These are phyloP conservation scores for Mormyrops attenuatus DNA, from an alignment of 2,797 vertebrate genomes.

Conservation along the genomic window DNA sequence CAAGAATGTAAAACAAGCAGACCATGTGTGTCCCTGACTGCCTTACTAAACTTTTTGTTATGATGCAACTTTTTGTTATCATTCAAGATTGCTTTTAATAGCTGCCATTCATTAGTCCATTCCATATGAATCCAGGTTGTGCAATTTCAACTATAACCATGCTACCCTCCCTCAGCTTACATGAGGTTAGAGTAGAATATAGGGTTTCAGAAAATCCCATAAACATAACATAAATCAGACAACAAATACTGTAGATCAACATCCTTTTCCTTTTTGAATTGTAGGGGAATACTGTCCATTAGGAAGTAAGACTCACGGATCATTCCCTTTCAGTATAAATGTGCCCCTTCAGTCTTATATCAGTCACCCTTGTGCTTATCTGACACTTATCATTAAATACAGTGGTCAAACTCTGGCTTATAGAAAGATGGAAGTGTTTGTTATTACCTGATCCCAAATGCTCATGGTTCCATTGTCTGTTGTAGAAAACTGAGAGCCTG, in stretches of 20 bases:
- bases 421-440: neutral
- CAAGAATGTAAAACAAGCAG: neutral
- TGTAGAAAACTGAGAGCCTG: conserved; percentile 13
- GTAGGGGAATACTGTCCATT: neutral
- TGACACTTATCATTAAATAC: neutral
- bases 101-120: neutral
- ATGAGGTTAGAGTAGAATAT: neutral
- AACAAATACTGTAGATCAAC: neutral
- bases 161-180: neutral
- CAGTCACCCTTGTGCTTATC: neutral
- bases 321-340: neutral
- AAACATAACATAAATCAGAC: neutral
- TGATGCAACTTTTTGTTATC: neutral
- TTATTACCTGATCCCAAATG: neutral
- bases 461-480: neutral
- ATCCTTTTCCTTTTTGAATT: neutral
- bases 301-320: neutral
- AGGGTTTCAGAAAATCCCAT: neutral
- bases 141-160: neutral
- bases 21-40: neutral
- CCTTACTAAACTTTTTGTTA: neutral
- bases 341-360: neutral
- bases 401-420: neutral
- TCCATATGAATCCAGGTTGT: neutral
- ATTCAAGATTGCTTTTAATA: neutral